These are phyloP conservation scores for Rhabdophis nuchalis DNA, from an alignment of 2,797 vertebrate species.

Conservation along the genomic window DNA sequence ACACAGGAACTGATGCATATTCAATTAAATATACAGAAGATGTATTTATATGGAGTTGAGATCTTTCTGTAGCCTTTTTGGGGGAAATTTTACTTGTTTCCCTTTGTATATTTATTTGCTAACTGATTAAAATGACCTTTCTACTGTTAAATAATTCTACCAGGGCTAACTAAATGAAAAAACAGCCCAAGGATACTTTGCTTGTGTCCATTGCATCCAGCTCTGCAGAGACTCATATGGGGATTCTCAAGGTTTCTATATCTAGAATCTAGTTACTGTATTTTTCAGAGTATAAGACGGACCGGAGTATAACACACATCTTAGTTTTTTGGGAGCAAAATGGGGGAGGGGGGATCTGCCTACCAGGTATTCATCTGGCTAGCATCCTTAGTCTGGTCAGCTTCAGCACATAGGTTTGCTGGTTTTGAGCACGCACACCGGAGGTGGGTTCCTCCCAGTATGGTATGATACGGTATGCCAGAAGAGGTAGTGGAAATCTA, in stretches of 20 bases:
- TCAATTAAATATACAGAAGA: background rate
- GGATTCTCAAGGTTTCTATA: background rate
- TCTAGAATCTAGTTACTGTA: background rate
- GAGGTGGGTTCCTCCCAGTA: too few species aligned
- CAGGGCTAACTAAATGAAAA: background rate
- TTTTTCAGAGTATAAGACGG: too few species aligned
- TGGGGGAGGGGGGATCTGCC: too few species aligned
- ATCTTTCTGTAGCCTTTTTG: background rate
- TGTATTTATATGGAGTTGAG: background rate
- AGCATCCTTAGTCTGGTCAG: too few species aligned
- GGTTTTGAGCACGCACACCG: too few species aligned
- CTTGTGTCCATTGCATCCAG: background rate
- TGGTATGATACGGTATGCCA: too few species aligned
- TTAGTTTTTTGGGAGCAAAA: too few species aligned
- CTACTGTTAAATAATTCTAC: background rate
- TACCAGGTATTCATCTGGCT: too few species aligned
- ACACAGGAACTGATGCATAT: too few species aligned
- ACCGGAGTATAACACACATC: too few species aligned
- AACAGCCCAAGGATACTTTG: background rate
- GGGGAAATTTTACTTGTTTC: background rate
- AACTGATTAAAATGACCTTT: background rate
- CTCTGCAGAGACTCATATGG: background rate
- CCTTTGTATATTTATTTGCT: background rate
- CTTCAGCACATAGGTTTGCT: too few species aligned
- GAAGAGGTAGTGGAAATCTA: too few species aligned